Percentiles rank a stretch among this genome's conserved stretches.
Conservation (phyloP, 1,140 invertebrate species). For the Caerostris darwini region DNA sequence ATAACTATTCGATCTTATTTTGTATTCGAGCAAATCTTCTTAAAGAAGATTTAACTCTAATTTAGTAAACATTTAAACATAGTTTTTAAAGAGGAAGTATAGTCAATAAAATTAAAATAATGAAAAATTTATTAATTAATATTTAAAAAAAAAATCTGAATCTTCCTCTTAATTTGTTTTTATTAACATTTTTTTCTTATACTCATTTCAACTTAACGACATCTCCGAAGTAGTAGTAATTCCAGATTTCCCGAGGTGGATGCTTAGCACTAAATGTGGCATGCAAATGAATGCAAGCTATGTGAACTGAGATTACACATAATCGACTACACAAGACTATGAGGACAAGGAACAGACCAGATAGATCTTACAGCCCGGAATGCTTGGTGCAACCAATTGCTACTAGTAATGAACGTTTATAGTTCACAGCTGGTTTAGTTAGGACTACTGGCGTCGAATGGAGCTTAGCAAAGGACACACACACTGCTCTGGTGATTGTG, state of each 20-base stretch:
- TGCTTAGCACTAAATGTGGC: neutral
- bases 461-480: neutral
- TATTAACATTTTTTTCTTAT: no score
- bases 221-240: no score
- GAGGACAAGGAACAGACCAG: neutral
- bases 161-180: no score
- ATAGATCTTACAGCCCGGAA: neutral
- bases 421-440: constrained; percentile 39
- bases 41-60: no score
- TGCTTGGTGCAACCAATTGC: constrained; percentile 2
- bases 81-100: no score
- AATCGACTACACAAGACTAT: constrained; percentile 24
- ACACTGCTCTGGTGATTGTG: neutral
- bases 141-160: no score
- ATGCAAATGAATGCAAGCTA: constrained; percentile 2
- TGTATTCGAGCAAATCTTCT: no score
- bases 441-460: constrained; percentile 20
- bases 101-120: no score
- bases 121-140: no score
- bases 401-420: constrained; percentile 33
- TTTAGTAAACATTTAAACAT: no score
- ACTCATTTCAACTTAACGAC: no score
- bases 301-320: constrained; percentile 28
- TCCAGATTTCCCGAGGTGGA: neutral
- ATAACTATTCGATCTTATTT: no score